Evolutionary conservation across 2,888 invertebrate genomes (phyloP), one percentile per base, ranked within the genome.

Genomic region (Ctena decussata): DNA sequence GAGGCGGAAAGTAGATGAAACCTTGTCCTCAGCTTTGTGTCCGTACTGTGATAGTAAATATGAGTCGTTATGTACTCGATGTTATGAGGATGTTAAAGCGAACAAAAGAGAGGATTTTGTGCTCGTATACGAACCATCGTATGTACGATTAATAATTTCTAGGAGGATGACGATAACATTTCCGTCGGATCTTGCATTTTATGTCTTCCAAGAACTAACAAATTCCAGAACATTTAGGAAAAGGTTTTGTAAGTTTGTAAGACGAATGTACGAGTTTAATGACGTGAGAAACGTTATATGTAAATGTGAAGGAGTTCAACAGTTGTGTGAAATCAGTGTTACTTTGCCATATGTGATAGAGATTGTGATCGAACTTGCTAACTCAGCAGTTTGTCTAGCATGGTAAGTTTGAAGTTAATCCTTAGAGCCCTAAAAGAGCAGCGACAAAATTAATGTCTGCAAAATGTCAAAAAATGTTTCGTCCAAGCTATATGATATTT

Each of bases 101-200:
- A 35, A 65, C 21, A 65, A 65, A 35, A 65, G 18, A 18, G 65
- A 65, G 8, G 65, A 65, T 65, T 65, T 65, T 35, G 21, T 65
- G 0, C 21, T 65, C 18, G 30, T 72, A 44, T 46, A 72, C n/a
- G 24, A 72, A 72, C 41, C 84, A 15, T 76, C 76, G 6, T 85
- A 84, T 39, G 71, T 87, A 12, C 74, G 81, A n/a, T 27, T 88
- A 15, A 69, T 71, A 60, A 65, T 84, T 15, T 12, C 65, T 5
- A 74, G 73, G 57, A 76, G 78, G 49, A 73, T 80, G 24, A 11
- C 35, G 35, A 35, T 82, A 18, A 57, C 81, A 30, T 53, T 89
- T 44, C 91, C 92, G 44, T 91, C 92, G 18, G 92, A 93, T 83
- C 53, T 93, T n/a, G 93, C 93, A 1, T 89, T 89, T 44, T 91